Evolutionary conservation across 2,888 invertebrate species (phyloP), one percentile per base, ranked within the genome.

Genomic region (Drosophila acutilabella): DNA sequence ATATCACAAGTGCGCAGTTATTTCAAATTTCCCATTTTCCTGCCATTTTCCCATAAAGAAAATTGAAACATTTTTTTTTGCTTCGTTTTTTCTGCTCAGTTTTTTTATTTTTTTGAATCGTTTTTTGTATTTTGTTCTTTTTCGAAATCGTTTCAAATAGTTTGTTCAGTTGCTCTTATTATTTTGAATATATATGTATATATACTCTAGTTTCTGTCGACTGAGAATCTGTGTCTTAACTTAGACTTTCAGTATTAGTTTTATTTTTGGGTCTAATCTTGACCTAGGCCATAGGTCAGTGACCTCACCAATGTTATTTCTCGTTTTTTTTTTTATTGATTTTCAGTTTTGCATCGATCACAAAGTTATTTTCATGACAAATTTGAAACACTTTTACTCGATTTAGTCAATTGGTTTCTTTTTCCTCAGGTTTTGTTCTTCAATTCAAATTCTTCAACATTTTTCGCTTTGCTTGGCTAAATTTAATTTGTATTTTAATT

Each of bases 371-470:
- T 64, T 64, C 66, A 47, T 77, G 62, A 77, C 67, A 74, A 67
- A 72, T 26, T 76, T 76, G 40, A 64, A 77, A 74, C 74, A 54
- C 60, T 44, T 71, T 75, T 47, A 45, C 41, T 61, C 44, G 47
- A 45, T 58, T 36, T 33, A 30, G 30, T 30, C 30, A 23, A 23
- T 23, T 23, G 23, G 5, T 4, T 5, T 23, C 5, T 23, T 23
- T 57, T 59, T 59, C 16, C n/a, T 48, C 14, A 18, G 26, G 26
- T 26, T 30, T 30, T 30, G 38, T 30, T 38, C n/a, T 13, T 47
- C 40, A 20, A 23, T 52, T 45, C 23, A 30, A 44, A 44, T 14
- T 48, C 2, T 51, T 60, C 51, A 54, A 45, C 48, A 33, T 50
- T 51, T 33, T 14, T 30, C 16, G 18, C 23, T 23, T 51, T 42